These are phyloP conservation scores for Drosophila ustulata DNA, from an alignment of 2,888 invertebrate genomes.

Conservation along the genomic window DNA sequence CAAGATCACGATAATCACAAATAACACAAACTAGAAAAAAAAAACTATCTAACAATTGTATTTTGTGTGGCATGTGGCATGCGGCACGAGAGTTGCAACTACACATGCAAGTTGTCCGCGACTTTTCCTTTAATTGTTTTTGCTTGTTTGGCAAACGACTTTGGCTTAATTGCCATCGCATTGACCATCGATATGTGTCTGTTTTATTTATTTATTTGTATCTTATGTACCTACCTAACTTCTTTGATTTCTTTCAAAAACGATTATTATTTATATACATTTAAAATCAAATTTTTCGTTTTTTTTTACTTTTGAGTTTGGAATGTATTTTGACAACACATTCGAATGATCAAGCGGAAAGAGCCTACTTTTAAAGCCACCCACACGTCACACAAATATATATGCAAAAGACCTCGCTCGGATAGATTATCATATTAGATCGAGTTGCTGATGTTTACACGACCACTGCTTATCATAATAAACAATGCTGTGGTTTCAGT, in stretches of 20 bases:
- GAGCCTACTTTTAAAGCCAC: slow-evolving; percentile 34
- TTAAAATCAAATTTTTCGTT: slow-evolving; percentile 14
- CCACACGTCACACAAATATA: slow-evolving; percentile 6
- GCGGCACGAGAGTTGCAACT: slow-evolving; percentile 21
- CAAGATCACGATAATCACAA: slow-evolving; percentile 70
- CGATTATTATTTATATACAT: not conserved
- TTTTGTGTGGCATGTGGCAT: slow-evolving; percentile 40
- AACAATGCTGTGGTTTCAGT: no score
- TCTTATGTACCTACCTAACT: slow-evolving; percentile 8
- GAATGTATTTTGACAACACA: slow-evolving; percentile 11
- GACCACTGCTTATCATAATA: not conserved
- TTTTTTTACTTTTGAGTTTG: slow-evolving; percentile 3
- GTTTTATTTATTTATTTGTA: not conserved
- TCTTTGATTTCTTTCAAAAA: not conserved
- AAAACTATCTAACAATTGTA: slow-evolving; percentile 19
- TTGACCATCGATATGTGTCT: slow-evolving; percentile 1
- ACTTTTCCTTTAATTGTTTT: slow-evolving; percentile 47
- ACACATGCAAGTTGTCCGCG: slow-evolving; percentile 41
- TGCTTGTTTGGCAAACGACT: slow-evolving; percentile 32
- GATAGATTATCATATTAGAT: not conserved
- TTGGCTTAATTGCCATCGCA: slow-evolving; percentile 11
- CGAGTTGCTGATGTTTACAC: slow-evolving; percentile 3
- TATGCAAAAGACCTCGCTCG: slow-evolving; percentile 9
- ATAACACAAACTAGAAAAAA: slow-evolving; percentile 24
- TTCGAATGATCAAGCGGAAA: not conserved